A percentile compares a stretch with the other conserved stretches of the same genome.
These are phyloP conservation scores for Calliphora vicina DNA, from an alignment of 1,140 invertebrate species.

Conservation along the genomic window DNA sequence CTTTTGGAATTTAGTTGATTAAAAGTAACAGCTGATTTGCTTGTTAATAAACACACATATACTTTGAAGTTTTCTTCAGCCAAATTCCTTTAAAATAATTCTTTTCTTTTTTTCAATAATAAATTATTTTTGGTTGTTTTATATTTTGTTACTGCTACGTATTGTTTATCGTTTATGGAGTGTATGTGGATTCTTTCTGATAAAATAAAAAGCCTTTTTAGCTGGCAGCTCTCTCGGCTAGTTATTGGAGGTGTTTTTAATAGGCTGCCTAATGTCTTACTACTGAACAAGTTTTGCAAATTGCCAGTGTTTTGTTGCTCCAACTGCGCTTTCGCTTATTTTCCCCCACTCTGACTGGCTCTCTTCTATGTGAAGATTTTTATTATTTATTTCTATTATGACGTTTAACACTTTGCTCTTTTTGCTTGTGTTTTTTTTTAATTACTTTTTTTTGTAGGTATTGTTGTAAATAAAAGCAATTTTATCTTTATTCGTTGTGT, in stretches of 20 bases:
- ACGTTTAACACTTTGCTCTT: neutral
- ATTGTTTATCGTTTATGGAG: neutral
- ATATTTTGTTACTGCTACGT: neutral
- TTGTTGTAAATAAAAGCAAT: neutral
- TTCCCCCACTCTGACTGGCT: neutral
- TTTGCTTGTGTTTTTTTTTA: neutral
- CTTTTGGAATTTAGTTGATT: neutral
- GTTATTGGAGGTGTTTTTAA: constrained; percentile 22
- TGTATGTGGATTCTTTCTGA: neutral
- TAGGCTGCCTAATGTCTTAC: neutral
- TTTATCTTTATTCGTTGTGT: neutral
- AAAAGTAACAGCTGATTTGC: constrained; percentile 6
- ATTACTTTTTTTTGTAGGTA: neutral
- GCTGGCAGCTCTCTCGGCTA: constrained; percentile 13
- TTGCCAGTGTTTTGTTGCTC: constrained; percentile 24
- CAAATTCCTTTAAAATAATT: neutral
- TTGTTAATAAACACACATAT: neutral
- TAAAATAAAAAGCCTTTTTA: neutral
- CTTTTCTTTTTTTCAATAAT: too few species aligned
- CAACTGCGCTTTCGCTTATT: constrained; percentile 21
- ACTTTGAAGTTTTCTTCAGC: neutral
- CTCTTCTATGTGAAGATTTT: neutral
- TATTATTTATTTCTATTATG: neutral
- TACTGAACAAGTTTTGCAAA: constrained; percentile 27
- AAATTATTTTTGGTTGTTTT: neutral